Conservation (phyloP, 2,888 invertebrate species). For the Sepioteuthis lessoniana region DNA sequence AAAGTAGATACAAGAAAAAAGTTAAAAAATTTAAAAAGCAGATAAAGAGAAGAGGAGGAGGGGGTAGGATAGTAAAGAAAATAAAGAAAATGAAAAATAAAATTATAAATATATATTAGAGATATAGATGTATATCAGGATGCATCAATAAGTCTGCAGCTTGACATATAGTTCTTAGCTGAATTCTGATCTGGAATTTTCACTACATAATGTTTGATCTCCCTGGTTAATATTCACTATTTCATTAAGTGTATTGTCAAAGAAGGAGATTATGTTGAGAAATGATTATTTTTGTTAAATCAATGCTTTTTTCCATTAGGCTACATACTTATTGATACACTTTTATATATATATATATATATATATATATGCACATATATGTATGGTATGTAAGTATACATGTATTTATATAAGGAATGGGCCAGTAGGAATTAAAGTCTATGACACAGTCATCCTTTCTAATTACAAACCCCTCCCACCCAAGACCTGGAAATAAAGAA, state of each 20-base stretch:
- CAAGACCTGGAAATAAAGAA: constrained; percentile 33
- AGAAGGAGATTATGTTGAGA: too few relatives aligned
- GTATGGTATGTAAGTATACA: neutral
- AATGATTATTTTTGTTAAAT: too few relatives aligned
- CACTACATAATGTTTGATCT: too few relatives aligned
- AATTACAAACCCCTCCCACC: neutral
- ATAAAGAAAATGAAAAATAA: neutral
- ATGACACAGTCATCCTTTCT: constrained; percentile 8
- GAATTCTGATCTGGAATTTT: too few relatives aligned
- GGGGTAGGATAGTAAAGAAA: neutral
- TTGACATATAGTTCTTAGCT: too few relatives aligned
- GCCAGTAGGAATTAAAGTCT: constrained; percentile 33
- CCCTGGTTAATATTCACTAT: too few relatives aligned
- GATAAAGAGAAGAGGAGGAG: neutral
- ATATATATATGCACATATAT: neutral
- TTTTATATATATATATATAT: neutral
- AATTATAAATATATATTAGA: too few relatives aligned
- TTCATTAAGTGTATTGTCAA: too few relatives aligned
- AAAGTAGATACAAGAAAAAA: too few relatives aligned
- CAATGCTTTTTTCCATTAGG: neutral
- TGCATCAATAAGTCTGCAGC: too few relatives aligned
- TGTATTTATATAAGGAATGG: neutral
- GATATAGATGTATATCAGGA: neutral
- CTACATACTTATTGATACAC: neutral
- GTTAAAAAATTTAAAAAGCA: too few relatives aligned